Evolutionary conservation across 2,888 invertebrate species (phyloP).

Genomic region (Caenorhabditis macrosperma): DNA sequence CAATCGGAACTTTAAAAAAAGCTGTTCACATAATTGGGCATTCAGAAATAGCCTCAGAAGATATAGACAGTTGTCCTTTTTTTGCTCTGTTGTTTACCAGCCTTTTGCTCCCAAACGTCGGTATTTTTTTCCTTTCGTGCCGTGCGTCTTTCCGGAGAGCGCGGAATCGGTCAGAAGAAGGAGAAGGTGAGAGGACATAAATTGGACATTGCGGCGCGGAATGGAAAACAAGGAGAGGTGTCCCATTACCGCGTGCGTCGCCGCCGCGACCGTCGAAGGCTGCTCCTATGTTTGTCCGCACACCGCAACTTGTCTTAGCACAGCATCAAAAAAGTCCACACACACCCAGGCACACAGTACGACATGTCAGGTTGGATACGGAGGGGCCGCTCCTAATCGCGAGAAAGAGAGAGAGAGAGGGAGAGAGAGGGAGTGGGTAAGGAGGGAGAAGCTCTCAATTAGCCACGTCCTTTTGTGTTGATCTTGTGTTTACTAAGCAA

Average conservation of each 20-base stretch:
- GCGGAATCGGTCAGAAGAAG: conserved; percentile 4
- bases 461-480: conserved; percentile 51
- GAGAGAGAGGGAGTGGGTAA: neutral
- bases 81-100: neutral
- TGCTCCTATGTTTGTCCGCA: conserved; percentile 63
- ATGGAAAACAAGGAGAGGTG: conserved; percentile 58
- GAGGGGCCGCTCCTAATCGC: conserved; percentile 47
- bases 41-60: too few species aligned
- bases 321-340: conserved; percentile 55
- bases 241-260: conserved; percentile 53
- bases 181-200: conserved; percentile 43
- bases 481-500: conserved; percentile 46
- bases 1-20: too few species aligned
- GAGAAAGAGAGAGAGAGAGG: conserved; percentile 10
- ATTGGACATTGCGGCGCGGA: conserved; percentile 35
- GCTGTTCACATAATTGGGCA: too few species aligned
- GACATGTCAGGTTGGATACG: conserved; percentile 50
- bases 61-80: neutral
- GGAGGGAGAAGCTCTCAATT: conserved; percentile 45
- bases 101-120: too few species aligned
- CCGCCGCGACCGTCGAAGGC: conserved; percentile 25
- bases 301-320: conserved; percentile 62
- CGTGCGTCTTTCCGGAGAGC: conserved; percentile 19
- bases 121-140: conserved; percentile 33
- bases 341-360: conserved; percentile 48